These are phyloP conservation scores for Daktulosphaira vitifoliae DNA, from an alignment of 1,140 invertebrate genomes.

Conservation along the genomic window DNA sequence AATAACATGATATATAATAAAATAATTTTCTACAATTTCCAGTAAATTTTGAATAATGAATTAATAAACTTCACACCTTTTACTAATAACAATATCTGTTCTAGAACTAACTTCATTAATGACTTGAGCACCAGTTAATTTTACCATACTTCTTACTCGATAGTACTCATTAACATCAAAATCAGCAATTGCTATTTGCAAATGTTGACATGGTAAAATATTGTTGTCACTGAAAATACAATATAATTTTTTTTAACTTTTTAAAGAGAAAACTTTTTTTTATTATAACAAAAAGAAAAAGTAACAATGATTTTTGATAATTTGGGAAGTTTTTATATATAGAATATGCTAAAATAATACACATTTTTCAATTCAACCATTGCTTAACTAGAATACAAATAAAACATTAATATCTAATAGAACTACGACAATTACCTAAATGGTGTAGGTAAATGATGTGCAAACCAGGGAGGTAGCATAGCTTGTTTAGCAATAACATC, in stretches of 20 bases:
- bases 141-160: conserved; percentile 69
- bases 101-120: conserved; percentile 55
- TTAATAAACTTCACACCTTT: conserved; percentile 42
- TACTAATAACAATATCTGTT: conserved; percentile 42
- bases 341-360: too few species aligned
- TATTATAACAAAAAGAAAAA: too few species aligned
- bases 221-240: conserved; percentile 41
- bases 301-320: too few species aligned
- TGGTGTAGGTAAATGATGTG: conserved; percentile 77
- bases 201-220: conserved; percentile 51
- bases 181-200: conserved; percentile 67
- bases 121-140: conserved; percentile 73
- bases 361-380: too few species aligned
- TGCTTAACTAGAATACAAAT: too few species aligned
- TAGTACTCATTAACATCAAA: conserved; percentile 74
- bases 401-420: too few species aligned
- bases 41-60: too few species aligned
- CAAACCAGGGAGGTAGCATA: conserved; percentile 81
- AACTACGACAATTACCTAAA: conserved; percentile 49
- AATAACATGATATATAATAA: conserved; percentile 40
- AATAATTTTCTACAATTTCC: too few species aligned
- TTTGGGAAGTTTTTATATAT: too few species aligned
- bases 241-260: too few species aligned
- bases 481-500: conserved; percentile 76
- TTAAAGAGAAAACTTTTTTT: too few species aligned